Evolutionary conservation across 2,888 invertebrate genomes (phyloP), one percentile per base, ranked within the genome.

Genomic region (Leptinotarsa rubiginosa): DNA sequence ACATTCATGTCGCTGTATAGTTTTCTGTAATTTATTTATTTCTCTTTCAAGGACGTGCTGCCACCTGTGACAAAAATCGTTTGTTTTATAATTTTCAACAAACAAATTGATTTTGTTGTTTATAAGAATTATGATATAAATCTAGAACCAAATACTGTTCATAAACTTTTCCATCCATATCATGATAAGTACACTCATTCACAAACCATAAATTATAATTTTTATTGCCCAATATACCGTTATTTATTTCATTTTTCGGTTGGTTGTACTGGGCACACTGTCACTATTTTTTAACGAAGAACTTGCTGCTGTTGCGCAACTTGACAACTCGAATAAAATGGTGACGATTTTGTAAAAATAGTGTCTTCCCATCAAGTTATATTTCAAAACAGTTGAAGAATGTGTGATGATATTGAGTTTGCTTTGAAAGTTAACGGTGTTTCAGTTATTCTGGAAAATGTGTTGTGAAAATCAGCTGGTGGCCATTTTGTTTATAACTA

Each of bases 401-500:
- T 80, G 78, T 75, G 71, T 72, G 70, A 74, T 73, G 69, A 74
- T 70, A 70, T 72, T 47, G 69, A 74, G 73, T 80, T 77, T 75
- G 56, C 70, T 20, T 72, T 71, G 71, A 74, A 70, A 75, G 72
- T 77, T 70, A 70, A 56, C n/a, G 22, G 52, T 73, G 22, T 70
- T 67, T 47, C 56, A 71, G 56, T 65, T 70, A 74, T 77, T 69
- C 62, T 25, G 47, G 65, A 75, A 77, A 78, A 80, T 80, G 80
- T 81, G 82, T 82, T 80, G 79, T 80, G 78, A 80, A 77, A 80
- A 81, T 85, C 84, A 84, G 83, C 85, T 86, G 86, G 86, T 82
- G 84, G 87, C 87, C 87, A 87, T 87, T 85, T 87, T 87, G 87
- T 86, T 83, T 85, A 81, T 83, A 81, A 81, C 79, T 79, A 79